phyloP scores from a whole-genome alignment of 2,888 invertebrate species.

The Drosophila rubida region DNA sequence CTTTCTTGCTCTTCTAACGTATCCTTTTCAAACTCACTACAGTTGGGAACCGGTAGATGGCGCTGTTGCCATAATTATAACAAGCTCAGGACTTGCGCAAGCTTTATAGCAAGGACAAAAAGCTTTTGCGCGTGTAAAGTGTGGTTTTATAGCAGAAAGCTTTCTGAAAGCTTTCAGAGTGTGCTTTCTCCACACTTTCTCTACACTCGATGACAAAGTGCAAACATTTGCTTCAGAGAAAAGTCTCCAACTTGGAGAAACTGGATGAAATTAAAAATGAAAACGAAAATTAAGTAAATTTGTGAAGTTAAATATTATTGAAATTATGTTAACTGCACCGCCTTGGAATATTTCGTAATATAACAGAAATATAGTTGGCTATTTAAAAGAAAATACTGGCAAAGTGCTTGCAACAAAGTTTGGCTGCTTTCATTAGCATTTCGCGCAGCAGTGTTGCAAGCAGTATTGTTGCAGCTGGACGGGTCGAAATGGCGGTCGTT shows the following conservation, averaged over 20 bases:
- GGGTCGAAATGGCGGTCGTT: background rate
- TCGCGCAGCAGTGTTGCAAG: background rate
- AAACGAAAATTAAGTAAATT: no score
- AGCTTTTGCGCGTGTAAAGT: background rate
- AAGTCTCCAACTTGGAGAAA: background rate
- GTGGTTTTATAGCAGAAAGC: slow-evolving; percentile 31
- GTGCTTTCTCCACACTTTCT: slow-evolving; percentile 17
- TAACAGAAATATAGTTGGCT: no score
- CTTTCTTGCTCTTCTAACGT: no score
- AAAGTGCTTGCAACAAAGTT: background rate
- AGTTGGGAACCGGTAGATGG: slow-evolving; percentile 25
- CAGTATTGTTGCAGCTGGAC: background rate
- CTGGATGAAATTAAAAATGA: no score
- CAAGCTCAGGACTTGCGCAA: slow-evolving; percentile 4
- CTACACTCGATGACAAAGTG: background rate
- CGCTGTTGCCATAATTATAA: slow-evolving; percentile 36
- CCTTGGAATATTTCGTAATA: no score
- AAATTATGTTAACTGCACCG: no score
- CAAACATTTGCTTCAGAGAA: background rate
- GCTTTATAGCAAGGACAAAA: slow-evolving; percentile 18
- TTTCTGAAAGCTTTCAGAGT: background rate
- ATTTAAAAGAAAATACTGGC: no score
- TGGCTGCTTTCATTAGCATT: background rate
- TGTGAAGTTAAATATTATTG: no score
- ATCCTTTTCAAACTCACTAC: background rate